Evolutionary conservation across 2,888 invertebrate genomes (phyloP), one percentile per base, ranked within the genome.

Genomic region (Flexamia atlantica): DNA sequence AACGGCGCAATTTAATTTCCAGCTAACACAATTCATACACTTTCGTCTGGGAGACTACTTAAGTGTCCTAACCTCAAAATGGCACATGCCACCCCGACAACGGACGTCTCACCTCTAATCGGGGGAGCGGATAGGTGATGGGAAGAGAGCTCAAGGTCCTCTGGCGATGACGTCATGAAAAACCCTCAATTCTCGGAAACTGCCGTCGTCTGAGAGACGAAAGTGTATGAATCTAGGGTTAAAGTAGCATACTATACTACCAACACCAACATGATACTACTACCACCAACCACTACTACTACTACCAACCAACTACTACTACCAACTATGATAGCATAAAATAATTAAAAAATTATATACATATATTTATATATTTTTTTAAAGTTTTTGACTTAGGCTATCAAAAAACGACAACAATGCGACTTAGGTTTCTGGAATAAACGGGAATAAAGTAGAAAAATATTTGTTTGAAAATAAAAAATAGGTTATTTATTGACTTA

Each of bases 351-450:
- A 53, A 53, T 10, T 53, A n/a, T 53, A n/a, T 12, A 53, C 53
- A n/a, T 53, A n/a, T 53, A 17, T 53, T 5, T 40, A 40, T 10
- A 53, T 30, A 28, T 40, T 53, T 53, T n/a, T 53, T n/a, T 53
- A 53, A 53, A 79, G 79, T 79, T 42, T 79, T 79, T 57, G 81
- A 81, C 81, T 81, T 81, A 81, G 53, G 81, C 53, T 81, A n/a
- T n/a, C n/a, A n/a, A n/a, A n/a, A n/a, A n/a, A n/a, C n/a, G n/a
- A n/a, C n/a, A n/a, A n/a, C n/a, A n/a, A n/a, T n/a, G n/a, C n/a
- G n/a, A n/a, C n/a, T n/a, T n/a, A n/a, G n/a, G 81, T 81, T 81
- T 57, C 81, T 81, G 57, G 25, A 81, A 53, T 81, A 57, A 81
- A 81, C 81, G 20, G 68, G 68, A 68, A 68, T 68, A 30, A 32